A percentile compares a stretch with the other conserved stretches of the same genome.
These are phyloP conservation scores for Megalopta genalis DNA, from an alignment of 1,140 invertebrate genomes.

Conservation along the genomic window DNA sequence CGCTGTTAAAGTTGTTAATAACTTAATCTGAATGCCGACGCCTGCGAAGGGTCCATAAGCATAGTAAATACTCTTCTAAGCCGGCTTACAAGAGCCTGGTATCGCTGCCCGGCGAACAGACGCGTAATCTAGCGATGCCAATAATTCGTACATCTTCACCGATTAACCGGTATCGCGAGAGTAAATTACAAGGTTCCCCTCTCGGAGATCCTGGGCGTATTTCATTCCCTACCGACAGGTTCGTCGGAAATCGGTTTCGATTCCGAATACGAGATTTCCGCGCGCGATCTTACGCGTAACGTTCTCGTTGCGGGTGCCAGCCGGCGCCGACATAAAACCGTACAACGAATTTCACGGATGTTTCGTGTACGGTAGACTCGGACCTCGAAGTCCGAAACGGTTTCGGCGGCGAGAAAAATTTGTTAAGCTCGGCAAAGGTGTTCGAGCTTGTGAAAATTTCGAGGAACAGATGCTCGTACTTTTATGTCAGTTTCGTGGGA, in stretches of 20 bases:
- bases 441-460: too few species aligned
- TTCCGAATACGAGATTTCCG: background rate
- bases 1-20: background rate
- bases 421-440: too few species aligned
- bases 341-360: too few species aligned
- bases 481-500: too few species aligned
- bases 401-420: too few species aligned
- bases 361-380: too few species aligned
- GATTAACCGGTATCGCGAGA: background rate
- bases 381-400: too few species aligned
- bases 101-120: background rate
- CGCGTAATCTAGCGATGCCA: background rate
- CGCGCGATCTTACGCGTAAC: too few species aligned
- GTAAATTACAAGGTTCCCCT: background rate
- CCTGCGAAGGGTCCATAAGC: background rate
- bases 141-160: background rate
- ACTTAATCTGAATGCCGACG: conserved; percentile 2
- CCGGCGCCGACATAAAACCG: too few species aligned
- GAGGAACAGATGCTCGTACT: too few species aligned
- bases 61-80: conserved; percentile 4
- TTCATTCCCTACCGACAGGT: background rate
- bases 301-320: too few species aligned
- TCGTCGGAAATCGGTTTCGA: background rate
- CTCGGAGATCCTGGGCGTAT: background rate
- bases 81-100: background rate